phyloP scores from a whole-genome alignment of 2,888 invertebrate genomes.

The Ectobius pallidus region DNA sequence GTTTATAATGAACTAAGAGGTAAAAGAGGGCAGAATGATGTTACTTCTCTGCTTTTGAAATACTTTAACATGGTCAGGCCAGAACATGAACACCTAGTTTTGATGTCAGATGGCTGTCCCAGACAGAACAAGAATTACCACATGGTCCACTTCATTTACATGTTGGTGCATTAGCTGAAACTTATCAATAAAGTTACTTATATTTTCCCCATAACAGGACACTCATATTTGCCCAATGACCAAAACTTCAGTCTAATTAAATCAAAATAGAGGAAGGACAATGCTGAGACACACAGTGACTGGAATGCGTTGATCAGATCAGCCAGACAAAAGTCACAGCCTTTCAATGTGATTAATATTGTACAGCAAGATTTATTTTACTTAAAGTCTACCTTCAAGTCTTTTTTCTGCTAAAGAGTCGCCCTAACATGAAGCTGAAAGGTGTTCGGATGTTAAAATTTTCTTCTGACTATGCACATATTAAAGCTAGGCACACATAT shows the following conservation, averaged over 20 bases:
- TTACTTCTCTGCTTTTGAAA: constrained; percentile 38
- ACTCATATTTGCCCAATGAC: constrained; percentile 40
- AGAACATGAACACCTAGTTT: constrained; percentile 34
- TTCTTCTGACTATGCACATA: not conserved
- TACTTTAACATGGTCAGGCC: constrained; percentile 27
- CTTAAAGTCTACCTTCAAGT: not conserved
- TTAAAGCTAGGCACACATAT: no score
- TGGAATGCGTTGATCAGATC: constrained; percentile 33
- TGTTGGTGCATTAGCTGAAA: constrained; percentile 35
- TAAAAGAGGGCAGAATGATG: constrained; percentile 41
- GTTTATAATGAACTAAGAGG: constrained; percentile 31
- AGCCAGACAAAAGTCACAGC: constrained; percentile 24
- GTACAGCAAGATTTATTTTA: not conserved
- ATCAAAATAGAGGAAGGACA: constrained; percentile 33
- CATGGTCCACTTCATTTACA: constrained; percentile 39
- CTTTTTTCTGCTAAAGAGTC: not conserved
- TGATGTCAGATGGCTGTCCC: constrained; percentile 39
- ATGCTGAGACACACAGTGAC: constrained; percentile 27
- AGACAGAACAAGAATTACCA: constrained; percentile 40
- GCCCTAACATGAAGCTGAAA: not conserved
- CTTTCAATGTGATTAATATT: constrained; percentile 34
- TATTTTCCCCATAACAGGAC: constrained; percentile 39
- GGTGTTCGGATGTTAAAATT: not conserved
- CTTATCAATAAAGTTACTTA: constrained; percentile 33
- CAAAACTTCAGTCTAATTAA: constrained; percentile 39